Percentiles rank a stretch among this genome's conserved stretches.
phyloP scores from a whole-genome alignment of 2,113 vertebrate genomes.

The Psettodes erumei region DNA sequence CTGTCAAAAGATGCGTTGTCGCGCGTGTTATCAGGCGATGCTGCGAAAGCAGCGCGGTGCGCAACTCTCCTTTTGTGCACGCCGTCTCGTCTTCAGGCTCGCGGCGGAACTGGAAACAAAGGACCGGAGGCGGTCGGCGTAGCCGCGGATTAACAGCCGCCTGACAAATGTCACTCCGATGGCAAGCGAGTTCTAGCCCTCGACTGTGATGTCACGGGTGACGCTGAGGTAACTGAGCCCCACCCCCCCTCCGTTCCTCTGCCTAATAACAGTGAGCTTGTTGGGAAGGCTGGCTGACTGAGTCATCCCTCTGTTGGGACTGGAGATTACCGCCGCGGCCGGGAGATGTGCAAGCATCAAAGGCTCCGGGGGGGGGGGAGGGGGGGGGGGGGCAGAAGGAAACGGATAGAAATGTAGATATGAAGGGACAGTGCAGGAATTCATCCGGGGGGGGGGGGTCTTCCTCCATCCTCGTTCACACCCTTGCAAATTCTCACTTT shows the following conservation, averaged over 20 bases:
- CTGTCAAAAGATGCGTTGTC: no score
- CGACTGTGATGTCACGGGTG: background rate
- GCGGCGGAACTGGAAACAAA: background rate
- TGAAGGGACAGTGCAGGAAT: background rate
- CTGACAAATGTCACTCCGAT: conserved; percentile 1
- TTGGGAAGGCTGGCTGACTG: background rate
- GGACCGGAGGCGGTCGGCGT: background rate
- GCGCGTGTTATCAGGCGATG: conserved; percentile 1
- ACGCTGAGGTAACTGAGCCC: background rate
- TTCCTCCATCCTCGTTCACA: background rate
- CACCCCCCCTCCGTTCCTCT: no score
- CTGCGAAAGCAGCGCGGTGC: background rate
- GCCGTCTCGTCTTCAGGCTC: background rate
- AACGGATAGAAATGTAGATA: no score
- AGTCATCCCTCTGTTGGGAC: background rate
- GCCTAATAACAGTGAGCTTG: background rate
- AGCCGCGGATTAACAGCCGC: conserved; percentile 3
- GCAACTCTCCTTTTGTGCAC: no score
- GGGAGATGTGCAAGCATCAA: background rate
- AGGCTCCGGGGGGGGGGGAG: no score
- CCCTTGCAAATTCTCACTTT: no score
- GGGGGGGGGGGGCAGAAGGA: no score
- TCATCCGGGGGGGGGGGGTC: background rate
- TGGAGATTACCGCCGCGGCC: background rate
- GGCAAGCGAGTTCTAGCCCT: background rate